Conservation (phyloP, 2,888 invertebrate genomes). For the Erebia aethiops region DNA sequence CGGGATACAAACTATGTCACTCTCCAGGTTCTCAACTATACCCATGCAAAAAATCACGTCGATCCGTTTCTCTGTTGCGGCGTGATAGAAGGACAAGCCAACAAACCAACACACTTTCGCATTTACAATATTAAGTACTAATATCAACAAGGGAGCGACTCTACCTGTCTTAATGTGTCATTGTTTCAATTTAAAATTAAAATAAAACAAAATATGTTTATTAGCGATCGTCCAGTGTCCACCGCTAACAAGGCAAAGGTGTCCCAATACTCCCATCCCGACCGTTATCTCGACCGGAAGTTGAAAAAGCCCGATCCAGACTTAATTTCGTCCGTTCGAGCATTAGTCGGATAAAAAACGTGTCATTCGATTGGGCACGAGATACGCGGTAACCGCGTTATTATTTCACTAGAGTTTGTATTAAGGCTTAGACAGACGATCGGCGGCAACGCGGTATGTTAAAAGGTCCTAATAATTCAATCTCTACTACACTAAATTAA, state of each 20-base stretch:
- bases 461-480: too few species aligned
- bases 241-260: slow-evolving; percentile 8
- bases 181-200: slow-evolving; percentile 6
- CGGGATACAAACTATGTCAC: too few species aligned
- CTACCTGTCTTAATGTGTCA: slow-evolving; percentile 47
- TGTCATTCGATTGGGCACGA: slow-evolving; percentile 71
- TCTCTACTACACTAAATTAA: too few species aligned
- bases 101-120: too few species aligned
- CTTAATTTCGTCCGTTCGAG: slow-evolving; percentile 42
- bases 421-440: background rate
- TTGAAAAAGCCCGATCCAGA: slow-evolving; percentile 1
- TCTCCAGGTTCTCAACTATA: too few species aligned
- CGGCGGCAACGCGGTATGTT: too few species aligned
- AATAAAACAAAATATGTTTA: slow-evolving; percentile 11
- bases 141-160: too few species aligned
- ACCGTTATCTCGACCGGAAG: slow-evolving; percentile 18
- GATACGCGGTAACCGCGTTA: slow-evolving; percentile 70
- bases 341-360: slow-evolving; percentile 73
- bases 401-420: slow-evolving; percentile 64
- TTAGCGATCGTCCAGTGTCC: background rate
- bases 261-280: background rate
- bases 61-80: too few species aligned
- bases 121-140: too few species aligned
- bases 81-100: too few species aligned
- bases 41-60: too few species aligned